These are phyloP conservation scores for Anguilla megastoma DNA, from an alignment of 2,797 vertebrate species.

Conservation along the genomic window DNA sequence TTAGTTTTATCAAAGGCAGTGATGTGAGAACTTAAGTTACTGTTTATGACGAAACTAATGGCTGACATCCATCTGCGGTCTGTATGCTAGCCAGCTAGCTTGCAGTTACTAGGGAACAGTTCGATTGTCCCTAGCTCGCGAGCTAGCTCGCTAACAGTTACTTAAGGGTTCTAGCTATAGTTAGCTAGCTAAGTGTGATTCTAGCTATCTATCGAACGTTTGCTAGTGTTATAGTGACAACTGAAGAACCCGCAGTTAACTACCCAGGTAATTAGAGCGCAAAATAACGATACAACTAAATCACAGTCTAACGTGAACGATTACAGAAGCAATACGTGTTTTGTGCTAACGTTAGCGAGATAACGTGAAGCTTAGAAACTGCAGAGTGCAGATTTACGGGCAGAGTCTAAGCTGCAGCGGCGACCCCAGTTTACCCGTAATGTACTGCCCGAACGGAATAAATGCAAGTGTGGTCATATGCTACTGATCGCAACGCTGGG, in stretches of 20 bases:
- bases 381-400: neutral
- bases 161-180: conserved; percentile 3
- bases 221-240: neutral
- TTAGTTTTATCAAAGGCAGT: neutral
- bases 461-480: neutral
- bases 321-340: neutral
- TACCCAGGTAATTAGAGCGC: conserved; percentile 3
- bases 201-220: neutral
- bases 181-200: neutral
- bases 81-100: conserved; percentile 12
- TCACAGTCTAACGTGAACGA: neutral
- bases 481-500: neutral
- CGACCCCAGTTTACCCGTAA: conserved; percentile 35
- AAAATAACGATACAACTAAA: conserved; percentile 6
- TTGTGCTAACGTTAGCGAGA: neutral
- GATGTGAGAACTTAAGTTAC: neutral
- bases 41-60: neutral
- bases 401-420: neutral
- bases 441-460: neutral
- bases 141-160: neutral
- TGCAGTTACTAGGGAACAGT: neutral
- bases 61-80: neutral
- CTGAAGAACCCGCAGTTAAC: neutral
- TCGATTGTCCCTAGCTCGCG: neutral
- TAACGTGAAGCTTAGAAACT: neutral